Evolutionary conservation across 1,140 invertebrate genomes (phyloP).

Genomic region (Pentalonia nigronervosa): DNA sequence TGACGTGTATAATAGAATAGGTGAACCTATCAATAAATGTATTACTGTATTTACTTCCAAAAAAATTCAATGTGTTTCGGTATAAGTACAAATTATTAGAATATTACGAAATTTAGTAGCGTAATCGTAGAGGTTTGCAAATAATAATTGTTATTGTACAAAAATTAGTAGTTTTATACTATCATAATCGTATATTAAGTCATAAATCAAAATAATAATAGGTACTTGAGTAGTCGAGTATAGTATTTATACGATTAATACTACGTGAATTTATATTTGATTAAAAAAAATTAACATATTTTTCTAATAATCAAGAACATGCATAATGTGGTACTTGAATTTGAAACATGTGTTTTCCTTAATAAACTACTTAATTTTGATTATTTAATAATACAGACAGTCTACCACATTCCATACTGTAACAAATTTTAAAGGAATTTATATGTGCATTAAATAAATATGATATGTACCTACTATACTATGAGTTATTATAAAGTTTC

Average conservation of each 20-base stretch:
- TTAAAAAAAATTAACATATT: constrained; percentile 11
- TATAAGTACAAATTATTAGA: background rate
- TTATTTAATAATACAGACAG: background rate
- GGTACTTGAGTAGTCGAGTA: background rate
- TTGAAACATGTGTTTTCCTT: background rate
- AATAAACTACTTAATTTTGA: constrained; percentile 9
- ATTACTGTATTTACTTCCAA: background rate
- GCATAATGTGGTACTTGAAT: background rate
- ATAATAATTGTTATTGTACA: background rate
- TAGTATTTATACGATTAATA: background rate
- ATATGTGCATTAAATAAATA: background rate
- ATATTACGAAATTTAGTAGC: background rate
- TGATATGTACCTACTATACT: too few relatives aligned
- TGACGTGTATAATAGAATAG: too few relatives aligned
- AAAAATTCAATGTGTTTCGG: background rate
- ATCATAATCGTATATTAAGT: constrained; percentile 7
- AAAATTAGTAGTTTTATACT: background rate
- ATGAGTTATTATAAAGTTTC: too few relatives aligned
- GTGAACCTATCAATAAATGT: too few relatives aligned
- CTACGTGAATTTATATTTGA: background rate
- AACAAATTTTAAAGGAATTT: background rate
- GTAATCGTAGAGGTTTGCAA: background rate
- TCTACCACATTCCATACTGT: background rate
- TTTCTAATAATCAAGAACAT: background rate
- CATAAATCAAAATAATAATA: constrained; percentile 17